Percentiles rank a stretch among this genome's conserved stretches.
phyloP scores from a whole-genome alignment of 2,113 vertebrate genomes.

The Cyanocitta stelleri region DNA sequence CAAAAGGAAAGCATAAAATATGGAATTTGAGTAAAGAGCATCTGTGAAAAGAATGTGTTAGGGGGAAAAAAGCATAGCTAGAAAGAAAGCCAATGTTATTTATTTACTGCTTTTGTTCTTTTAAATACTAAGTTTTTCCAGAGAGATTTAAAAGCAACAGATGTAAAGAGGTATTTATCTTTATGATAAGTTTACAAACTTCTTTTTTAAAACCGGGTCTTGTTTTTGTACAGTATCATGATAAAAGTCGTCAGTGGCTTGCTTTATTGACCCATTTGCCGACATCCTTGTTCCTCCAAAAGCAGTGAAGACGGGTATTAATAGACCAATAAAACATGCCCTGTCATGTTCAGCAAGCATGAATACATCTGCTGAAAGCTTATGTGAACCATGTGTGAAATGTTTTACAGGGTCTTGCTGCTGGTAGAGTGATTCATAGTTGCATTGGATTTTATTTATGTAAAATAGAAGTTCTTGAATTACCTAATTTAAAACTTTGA shows the following conservation, averaged over 20 bases:
- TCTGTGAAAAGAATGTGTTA: not conserved
- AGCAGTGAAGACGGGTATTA: slow-evolving; percentile 42
- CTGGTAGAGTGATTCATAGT: slow-evolving; percentile 29
- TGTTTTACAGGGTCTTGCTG: slow-evolving; percentile 25
- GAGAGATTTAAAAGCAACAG: slow-evolving; percentile 17
- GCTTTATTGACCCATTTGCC: slow-evolving; percentile 50
- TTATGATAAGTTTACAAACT: not conserved
- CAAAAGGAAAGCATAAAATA: not conserved
- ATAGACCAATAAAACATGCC: slow-evolving; percentile 57
- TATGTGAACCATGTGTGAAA: slow-evolving; percentile 32
- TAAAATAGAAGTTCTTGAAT: slow-evolving; percentile 39
- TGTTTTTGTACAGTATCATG: not conserved
- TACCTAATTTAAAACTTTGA: slow-evolving; percentile 11
- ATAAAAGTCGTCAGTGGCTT: not conserved
- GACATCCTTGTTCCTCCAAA: slow-evolving; percentile 41
- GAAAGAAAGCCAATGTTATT: not conserved
- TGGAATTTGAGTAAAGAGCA: not conserved
- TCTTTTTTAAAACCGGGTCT: not conserved
- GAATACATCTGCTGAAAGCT: slow-evolving; percentile 57
- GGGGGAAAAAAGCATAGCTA: not conserved
- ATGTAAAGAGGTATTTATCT: slow-evolving; percentile 1
- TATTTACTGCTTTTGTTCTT: slow-evolving; percentile 21
- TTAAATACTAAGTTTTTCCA: not conserved
- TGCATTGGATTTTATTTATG: slow-evolving; percentile 37
- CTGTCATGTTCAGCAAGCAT: slow-evolving; percentile 56